Evolutionary conservation across 35 echinoderm and acorn worm species (phyloP).

Genomic region (Hemicentrotus pulcherrimus): DNA sequence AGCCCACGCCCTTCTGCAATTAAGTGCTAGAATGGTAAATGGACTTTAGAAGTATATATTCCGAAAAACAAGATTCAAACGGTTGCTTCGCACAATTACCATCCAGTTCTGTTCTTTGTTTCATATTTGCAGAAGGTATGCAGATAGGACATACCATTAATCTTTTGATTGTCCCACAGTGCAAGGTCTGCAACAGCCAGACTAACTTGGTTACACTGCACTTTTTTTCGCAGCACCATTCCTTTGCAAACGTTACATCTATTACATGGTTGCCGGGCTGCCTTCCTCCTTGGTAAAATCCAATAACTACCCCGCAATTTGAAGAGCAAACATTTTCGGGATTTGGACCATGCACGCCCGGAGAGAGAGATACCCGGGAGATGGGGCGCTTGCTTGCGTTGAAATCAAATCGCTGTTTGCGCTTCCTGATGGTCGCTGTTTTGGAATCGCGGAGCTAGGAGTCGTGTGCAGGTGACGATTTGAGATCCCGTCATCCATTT

Average conservation of each 20-base stretch:
- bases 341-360: neutral
- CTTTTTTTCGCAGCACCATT: slow-evolving; percentile 14
- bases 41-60: neutral
- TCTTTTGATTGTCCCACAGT: neutral
- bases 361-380: slow-evolving; percentile 26
- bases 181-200: neutral
- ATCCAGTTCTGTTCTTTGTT: neutral
- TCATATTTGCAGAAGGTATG: neutral
- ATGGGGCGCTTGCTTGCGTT: slow-evolving; percentile 36
- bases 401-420: slow-evolving; percentile 44
- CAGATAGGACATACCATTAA: neutral
- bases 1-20: neutral
- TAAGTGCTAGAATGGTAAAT: too few species aligned
- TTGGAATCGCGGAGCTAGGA: neutral
- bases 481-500: neutral
- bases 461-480: neutral
- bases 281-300: slow-evolving; percentile 25
- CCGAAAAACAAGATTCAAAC: neutral
- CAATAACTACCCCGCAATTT: slow-evolving; percentile 44
- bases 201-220: neutral
- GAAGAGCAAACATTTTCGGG: slow-evolving; percentile 29
- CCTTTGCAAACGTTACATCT: slow-evolving; percentile 41
- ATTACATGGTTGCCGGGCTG: slow-evolving; percentile 16
- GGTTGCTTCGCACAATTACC: neutral
- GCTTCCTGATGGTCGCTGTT: slow-evolving; percentile 26